These are phyloP conservation scores for Cynopterus sphinx DNA, from an alignment of 2,797 vertebrate genomes.

Conservation along the genomic window DNA sequence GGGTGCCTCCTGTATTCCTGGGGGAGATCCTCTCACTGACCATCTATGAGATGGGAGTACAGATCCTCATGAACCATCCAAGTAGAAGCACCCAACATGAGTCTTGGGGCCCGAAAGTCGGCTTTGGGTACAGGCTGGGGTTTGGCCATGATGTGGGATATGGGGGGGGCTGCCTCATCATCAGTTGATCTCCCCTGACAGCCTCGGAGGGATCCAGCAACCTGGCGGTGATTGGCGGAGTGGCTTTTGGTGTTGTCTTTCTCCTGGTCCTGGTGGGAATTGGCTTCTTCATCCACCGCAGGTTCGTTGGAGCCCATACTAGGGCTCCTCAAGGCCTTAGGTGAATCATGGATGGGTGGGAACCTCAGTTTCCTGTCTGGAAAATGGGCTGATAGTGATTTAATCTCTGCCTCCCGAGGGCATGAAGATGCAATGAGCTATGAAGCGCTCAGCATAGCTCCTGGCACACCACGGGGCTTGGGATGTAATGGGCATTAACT, in stretches of 20 bases:
- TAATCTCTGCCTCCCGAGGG: not conserved
- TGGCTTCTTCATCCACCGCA: conserved; percentile 88
- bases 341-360: not conserved
- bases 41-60: not conserved
- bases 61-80: not conserved
- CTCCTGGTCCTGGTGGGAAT: conserved; percentile 86
- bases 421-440: rapidly evolving
- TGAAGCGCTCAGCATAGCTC: not conserved
- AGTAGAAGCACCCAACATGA: not conserved
- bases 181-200: not conserved
- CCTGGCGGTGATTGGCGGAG: conserved; percentile 87
- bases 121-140: not conserved
- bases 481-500: not conserved
- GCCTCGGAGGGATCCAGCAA: conserved; percentile 86
- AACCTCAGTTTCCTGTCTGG: not conserved
- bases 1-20: no score
- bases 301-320: conserved; percentile 73
- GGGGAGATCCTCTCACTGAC: not conserved
- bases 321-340: not conserved
- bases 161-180: not conserved
- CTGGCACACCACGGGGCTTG: rapidly evolving
- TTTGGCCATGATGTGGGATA: not conserved
- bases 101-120: not conserved
- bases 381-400: not conserved
- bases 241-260: conserved; percentile 81